Evolutionary conservation across 2,888 invertebrate species (phyloP), one percentile per base, ranked within the genome.

Genomic region (Opisthograptis luteolata): DNA sequence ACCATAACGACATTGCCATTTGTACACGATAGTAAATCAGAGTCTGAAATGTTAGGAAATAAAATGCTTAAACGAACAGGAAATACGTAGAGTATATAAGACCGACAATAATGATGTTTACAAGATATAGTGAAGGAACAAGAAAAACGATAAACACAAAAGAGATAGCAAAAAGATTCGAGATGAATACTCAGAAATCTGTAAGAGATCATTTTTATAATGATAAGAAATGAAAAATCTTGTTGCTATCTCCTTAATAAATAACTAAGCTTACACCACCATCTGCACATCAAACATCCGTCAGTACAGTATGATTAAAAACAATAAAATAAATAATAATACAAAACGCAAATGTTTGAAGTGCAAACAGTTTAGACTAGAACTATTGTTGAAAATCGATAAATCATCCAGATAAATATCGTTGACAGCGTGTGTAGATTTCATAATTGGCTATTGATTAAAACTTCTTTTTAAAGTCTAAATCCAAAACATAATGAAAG

Each of bases 101-200:
- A 55, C 8, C 36, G 24, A 48, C 39, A 37, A 22, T 7, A 12
- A 43, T 13, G 13, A 60, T 43, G 36, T 20, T 34, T 1, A 39
- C 20, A 58, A 58, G 58, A 39, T 28, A 55, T 37, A 40, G 49
- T 54, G 52, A 63, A 73, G 68, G 66, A 73, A 75, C 62, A 69
- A 70, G 65, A 70, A 69, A 71, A 62, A 70, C 70, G 64, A 71
- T 61, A 60, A 70, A 72, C 72, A 70, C 70, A 63, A 64, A 64
- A 58, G 55, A 64, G 64, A 78, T 66, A 66, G 39, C 58, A 68
- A 70, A 72, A 74, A 75, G 70, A 68, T 72, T 66, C 51, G 76
- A 75, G 72, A 78, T 79, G 73, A 72, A 55, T 10, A 55, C 53
- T 42, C 6, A 9, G 10, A n/a, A 30, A 22, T 19, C 9, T 9